These are phyloP conservation scores for Dolichallabes microphthalmus DNA, from an alignment of 2,113 vertebrate species.

Conservation along the genomic window DNA sequence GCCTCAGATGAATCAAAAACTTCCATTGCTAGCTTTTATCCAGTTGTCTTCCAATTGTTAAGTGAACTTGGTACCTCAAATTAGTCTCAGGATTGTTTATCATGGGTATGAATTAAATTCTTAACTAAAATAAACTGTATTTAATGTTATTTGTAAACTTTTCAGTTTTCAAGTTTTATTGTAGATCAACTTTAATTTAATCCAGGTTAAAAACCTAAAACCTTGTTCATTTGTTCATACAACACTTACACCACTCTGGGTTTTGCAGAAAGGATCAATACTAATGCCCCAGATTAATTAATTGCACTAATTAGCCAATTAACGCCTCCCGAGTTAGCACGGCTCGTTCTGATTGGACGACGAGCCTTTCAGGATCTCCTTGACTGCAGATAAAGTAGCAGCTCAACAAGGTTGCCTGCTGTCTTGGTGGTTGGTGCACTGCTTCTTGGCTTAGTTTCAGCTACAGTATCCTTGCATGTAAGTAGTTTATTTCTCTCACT, in stretches of 20 bases:
- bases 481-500: background rate
- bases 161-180: background rate
- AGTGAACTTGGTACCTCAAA: too few species aligned
- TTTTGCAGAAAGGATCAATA: background rate
- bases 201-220: too few species aligned
- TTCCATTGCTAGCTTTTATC: too few species aligned
- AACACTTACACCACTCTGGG: background rate
- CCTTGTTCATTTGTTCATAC: background rate
- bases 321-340: background rate
- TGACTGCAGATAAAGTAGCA: background rate
- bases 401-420: fast-evolving
- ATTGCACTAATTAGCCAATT: background rate
- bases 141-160: background rate
- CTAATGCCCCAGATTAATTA: background rate
- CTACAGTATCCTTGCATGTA: background rate
- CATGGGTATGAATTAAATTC: too few species aligned
- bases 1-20: too few species aligned
- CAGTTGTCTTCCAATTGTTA: too few species aligned
- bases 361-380: fast-evolving
- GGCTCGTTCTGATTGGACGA: background rate
- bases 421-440: background rate
- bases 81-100: too few species aligned
- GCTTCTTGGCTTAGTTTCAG: background rate
- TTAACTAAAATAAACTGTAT: background rate
- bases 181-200: too few species aligned